Evolutionary conservation across 2,113 vertebrate species (phyloP).

Genomic region (Rhabdornis inornatus): DNA sequence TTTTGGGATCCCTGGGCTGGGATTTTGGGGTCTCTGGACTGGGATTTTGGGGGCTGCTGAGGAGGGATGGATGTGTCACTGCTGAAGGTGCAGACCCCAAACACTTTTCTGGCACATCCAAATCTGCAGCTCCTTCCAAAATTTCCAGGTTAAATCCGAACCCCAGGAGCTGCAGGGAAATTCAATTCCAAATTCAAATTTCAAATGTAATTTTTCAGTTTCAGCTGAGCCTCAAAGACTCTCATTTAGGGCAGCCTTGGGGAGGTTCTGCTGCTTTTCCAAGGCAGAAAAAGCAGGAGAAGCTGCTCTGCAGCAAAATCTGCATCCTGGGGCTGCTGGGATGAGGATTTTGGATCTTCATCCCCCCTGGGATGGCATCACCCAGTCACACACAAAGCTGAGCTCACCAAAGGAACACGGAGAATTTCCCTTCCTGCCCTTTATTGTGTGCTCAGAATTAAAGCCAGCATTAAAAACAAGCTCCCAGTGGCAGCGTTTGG

Average conservation of each 20-base stretch:
- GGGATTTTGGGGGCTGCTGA: background rate
- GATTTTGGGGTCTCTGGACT: background rate
- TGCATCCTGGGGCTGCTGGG: background rate
- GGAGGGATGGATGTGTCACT: rapidly evolving
- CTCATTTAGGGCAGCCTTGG: background rate
- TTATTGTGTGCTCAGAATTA: background rate
- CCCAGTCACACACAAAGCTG: background rate
- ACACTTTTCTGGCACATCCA: rapidly evolving
- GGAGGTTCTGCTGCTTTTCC: background rate
- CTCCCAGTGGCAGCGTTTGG: background rate
- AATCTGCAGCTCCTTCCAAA: background rate
- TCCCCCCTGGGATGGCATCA: background rate
- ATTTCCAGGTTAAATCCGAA: background rate
- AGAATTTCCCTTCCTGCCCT: background rate
- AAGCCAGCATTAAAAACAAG: background rate
- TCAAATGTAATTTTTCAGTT: background rate
- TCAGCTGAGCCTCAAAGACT: background rate
- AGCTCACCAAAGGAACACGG: background rate
- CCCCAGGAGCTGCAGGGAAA: background rate
- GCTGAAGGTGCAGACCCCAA: background rate
- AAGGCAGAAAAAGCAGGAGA: background rate
- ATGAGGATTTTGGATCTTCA: rapidly evolving
- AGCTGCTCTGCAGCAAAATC: background rate
- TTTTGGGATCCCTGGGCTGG: background rate
- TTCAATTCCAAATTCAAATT: too few relatives aligned